Evolutionary conservation across 2,888 invertebrate genomes (phyloP), one percentile per base, ranked within the genome.

Genomic region (Griposia aprilina): DNA sequence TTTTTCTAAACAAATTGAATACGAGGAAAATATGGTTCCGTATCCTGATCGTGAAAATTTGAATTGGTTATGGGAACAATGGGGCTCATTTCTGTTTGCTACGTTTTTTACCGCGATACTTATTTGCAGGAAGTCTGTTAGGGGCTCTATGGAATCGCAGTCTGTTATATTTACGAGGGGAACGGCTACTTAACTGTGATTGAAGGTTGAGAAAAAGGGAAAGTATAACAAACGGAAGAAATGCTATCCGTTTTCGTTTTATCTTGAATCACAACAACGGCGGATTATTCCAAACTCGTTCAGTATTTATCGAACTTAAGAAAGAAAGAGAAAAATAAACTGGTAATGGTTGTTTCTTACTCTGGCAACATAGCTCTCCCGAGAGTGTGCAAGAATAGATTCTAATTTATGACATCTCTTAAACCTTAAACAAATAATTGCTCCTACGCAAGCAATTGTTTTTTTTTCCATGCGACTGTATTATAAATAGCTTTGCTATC

Each of bases 1-100:
- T 86, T 87, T 90, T 88, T 79, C 75, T 78, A 82, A 85, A 85
- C 81, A 86, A 88, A 90, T 90, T 90, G 85, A 88, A 89, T 89
- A 88, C 82, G 84, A 81, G 84, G 78, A 85, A 88, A 81, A 88
- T 74, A 74, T 76, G 72, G 57, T 75, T 45, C 36, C 66, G 68
- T 78, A 74, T 74, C 60, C 30, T 71, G 85, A 83, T 76, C 73
- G 75, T 70, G 68, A 76, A 79, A 85, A 82, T 90, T 87, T 86
- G 82, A 86, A 89, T 85, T 85, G 86, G 84, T 85, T 87, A 82
- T 83, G 77, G 77, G 71, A 83, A 82, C 80, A 87, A 83, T 63
- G 76, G 85, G 81, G 80, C 80, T 84, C 71, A 78, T 82, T 88
- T 86, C 76, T 85, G 83, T 86, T 84, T 57, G 77, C 76, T 88